Evolutionary conservation across 1,140 invertebrate genomes (phyloP).

Genomic region (Lordiphosa collinella): DNA sequence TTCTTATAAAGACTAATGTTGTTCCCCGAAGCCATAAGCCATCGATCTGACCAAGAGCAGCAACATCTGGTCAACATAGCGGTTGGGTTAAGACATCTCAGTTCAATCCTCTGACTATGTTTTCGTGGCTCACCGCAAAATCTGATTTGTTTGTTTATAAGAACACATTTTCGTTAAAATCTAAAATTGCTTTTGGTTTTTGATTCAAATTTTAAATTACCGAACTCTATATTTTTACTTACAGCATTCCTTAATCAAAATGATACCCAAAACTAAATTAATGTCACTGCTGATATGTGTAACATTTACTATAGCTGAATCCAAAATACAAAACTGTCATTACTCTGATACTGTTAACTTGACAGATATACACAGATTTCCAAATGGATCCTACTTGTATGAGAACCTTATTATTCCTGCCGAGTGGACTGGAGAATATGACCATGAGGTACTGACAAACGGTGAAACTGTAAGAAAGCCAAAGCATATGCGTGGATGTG

Average conservation of each 20-base stretch:
- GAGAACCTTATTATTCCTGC: slow-evolving; percentile 42
- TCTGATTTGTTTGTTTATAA: too few species aligned
- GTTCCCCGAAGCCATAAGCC: too few species aligned
- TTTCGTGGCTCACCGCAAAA: too few species aligned
- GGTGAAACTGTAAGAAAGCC: not conserved
- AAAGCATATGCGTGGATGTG: slow-evolving; percentile 52
- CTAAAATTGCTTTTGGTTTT: too few species aligned
- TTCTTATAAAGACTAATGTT: too few species aligned
- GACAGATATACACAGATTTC: slow-evolving; percentile 7
- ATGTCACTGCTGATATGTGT: not conserved
- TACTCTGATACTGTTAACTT: slow-evolving; percentile 57
- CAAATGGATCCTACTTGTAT: slow-evolving; percentile 54
- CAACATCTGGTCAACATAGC: too few species aligned
- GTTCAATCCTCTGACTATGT: too few species aligned
- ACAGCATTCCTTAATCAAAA: not conserved
- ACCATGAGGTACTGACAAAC: slow-evolving; percentile 23
- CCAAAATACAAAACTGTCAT: slow-evolving; percentile 21
- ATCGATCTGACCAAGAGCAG: too few species aligned
- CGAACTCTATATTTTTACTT: too few species aligned
- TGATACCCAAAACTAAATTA: not conserved
- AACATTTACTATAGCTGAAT: not conserved
- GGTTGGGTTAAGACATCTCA: too few species aligned
- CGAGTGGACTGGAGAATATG: slow-evolving; percentile 32
- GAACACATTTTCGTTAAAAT: too few species aligned
- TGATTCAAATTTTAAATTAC: too few species aligned